phyloP scores from a whole-genome alignment of 2,888 invertebrate genomes.

The Meiosimyza platycephala region DNA sequence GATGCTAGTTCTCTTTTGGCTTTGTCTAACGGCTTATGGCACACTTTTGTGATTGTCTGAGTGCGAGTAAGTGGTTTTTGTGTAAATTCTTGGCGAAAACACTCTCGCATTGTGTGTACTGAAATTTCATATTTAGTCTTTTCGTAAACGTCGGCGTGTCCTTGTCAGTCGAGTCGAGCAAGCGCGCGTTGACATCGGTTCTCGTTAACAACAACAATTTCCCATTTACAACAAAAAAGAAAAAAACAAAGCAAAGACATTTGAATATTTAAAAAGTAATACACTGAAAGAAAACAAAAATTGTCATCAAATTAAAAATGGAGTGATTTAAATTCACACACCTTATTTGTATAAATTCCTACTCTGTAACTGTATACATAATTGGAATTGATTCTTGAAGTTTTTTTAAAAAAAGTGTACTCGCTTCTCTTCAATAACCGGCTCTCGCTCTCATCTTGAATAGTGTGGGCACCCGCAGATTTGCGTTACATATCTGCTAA shows the following conservation, averaged over 20 bases:
- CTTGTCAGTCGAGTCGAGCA: conserved; percentile 47
- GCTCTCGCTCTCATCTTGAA: conserved; percentile 10
- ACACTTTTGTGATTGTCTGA: neutral
- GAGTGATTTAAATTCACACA: no score
- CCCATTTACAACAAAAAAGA: neutral
- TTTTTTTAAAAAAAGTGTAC: no score
- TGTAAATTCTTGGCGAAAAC: conserved; percentile 44
- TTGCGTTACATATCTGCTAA: conserved; percentile 27
- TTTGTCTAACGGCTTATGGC: conserved; percentile 26
- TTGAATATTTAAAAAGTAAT: no score
- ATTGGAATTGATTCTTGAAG: no score
- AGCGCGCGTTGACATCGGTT: conserved; percentile 6
- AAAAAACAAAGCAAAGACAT: conserved; percentile 5
- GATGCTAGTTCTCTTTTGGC: conserved; percentile 20
- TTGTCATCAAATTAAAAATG: no score
- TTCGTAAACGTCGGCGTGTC: conserved; percentile 62
- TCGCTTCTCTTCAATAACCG: no score
- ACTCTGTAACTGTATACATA: no score
- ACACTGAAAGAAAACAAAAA: no score
- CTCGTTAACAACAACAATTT: conserved; percentile 1
- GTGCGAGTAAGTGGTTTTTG: conserved; percentile 31
- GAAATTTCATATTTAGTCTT: conserved; percentile 58
- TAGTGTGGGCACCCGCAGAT: conserved; percentile 53
- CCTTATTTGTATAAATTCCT: no score
- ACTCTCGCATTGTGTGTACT: conserved; percentile 44